Evolutionary conservation across 2,113 vertebrate species (phyloP).

Genomic region (Geococcyx californianus): DNA sequence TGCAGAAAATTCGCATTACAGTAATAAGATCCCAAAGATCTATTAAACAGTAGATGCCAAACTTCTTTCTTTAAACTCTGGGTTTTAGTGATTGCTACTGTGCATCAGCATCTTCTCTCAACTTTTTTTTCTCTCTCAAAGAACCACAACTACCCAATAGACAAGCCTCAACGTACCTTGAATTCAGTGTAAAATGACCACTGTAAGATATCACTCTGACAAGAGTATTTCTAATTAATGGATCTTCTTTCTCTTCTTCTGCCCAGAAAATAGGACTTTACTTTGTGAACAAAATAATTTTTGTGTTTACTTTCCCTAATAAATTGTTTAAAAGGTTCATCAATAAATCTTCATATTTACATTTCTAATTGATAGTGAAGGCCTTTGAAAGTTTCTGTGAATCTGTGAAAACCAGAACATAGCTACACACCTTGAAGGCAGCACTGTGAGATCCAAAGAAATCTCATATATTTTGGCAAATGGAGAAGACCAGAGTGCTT

Average conservation of each 20-base stretch:
- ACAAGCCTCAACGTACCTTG: neutral
- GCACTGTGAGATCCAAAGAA: neutral
- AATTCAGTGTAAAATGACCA: neutral
- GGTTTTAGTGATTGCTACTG: neutral
- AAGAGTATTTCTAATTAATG: neutral
- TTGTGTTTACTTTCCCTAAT: neutral
- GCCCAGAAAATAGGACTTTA: neutral
- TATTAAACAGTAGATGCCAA: neutral
- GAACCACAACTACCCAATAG: neutral
- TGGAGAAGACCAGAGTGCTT: neutral
- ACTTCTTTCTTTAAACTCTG: neutral
- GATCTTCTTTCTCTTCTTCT: neutral
- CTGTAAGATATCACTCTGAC: neutral
- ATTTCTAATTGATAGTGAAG: neutral
- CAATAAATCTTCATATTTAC: neutral
- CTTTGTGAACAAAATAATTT: neutral
- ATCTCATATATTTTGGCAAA: neutral
- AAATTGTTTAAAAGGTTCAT: neutral
- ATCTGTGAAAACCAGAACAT: neutral
- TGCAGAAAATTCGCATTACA: neutral
- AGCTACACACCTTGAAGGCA: neutral
- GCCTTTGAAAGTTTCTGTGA: neutral
- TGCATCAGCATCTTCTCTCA: neutral
- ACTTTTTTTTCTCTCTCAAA: neutral
- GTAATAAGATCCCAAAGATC: neutral